Percentiles rank a stretch among this genome's conserved stretches.
Evolutionary conservation across 2,888 invertebrate species (phyloP).

Genomic region (Apotomis turbidana): DNA sequence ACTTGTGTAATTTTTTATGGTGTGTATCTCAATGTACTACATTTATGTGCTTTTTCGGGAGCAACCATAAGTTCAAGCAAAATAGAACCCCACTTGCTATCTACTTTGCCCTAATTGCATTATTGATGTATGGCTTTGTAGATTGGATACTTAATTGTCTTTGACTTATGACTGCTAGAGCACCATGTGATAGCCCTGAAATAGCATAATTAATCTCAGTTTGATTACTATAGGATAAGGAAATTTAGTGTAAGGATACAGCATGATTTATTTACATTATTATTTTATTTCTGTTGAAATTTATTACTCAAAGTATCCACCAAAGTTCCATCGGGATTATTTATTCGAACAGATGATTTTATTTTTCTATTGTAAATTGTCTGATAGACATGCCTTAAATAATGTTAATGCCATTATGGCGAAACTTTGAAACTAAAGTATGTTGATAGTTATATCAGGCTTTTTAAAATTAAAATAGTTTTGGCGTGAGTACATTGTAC

Average conservation of each 20-base stretch:
- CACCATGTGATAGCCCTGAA: constrained; percentile 22
- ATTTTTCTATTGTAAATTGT: constrained; percentile 28
- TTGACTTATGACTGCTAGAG: constrained; percentile 8
- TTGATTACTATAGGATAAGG: constrained; percentile 43
- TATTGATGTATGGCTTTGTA: background rate
- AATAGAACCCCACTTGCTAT: background rate
- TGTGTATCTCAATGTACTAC: constrained; percentile 33
- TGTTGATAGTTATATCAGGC: constrained; percentile 12
- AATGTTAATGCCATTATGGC: constrained; percentile 14
- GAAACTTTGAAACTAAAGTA: constrained; percentile 13
- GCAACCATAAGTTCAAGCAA: constrained; percentile 19
- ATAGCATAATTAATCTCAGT: constrained; percentile 36
- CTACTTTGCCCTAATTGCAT: background rate
- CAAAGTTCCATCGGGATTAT: constrained; percentile 30
- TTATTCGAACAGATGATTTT: constrained; percentile 26
- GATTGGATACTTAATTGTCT: background rate
- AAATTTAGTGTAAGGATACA: constrained; percentile 53
- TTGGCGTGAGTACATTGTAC: background rate
- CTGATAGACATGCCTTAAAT: constrained; percentile 31
- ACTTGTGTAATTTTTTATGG: constrained; percentile 27
- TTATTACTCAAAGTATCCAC: constrained; percentile 27
- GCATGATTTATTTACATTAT: constrained; percentile 47
- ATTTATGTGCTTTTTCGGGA: constrained; percentile 30
- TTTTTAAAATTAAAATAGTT: background rate
- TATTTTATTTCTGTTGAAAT: constrained; percentile 34